phyloP scores from a whole-genome alignment of 92 coral and sea anemone species.

The Porites divaricata region DNA sequence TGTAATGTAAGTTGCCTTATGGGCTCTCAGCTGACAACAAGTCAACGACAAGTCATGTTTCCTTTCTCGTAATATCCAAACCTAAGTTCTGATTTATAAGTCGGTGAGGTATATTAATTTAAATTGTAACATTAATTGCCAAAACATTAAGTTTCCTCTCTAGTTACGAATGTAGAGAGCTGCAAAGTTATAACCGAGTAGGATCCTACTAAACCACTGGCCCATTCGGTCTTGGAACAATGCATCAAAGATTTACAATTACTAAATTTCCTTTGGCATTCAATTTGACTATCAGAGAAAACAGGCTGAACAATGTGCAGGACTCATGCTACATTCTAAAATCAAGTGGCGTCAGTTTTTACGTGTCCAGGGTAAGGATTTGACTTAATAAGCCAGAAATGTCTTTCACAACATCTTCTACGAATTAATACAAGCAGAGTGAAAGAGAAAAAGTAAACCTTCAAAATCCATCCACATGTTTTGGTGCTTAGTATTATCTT shows the following conservation, averaged over 20 bases:
- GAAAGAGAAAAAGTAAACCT: background rate
- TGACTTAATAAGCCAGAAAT: background rate
- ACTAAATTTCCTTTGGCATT: background rate
- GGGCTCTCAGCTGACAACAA: too few species aligned
- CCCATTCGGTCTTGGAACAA: background rate
- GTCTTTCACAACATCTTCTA: background rate
- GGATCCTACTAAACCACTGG: background rate
- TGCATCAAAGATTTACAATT: background rate
- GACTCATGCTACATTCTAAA: background rate
- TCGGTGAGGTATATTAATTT: too few species aligned
- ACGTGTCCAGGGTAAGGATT: background rate
- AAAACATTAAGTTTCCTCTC: background rate
- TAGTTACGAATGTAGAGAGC: background rate
- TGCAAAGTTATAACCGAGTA: background rate
- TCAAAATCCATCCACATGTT: background rate
- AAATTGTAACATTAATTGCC: too few species aligned
- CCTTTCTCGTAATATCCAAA: too few species aligned
- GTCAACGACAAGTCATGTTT: too few species aligned
- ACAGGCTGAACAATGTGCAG: background rate
- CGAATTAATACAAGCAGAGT: background rate
- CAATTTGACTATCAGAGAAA: background rate
- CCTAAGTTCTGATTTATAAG: too few species aligned
- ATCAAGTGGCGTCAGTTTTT: background rate
- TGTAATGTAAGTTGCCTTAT: background rate
- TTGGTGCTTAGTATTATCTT: background rate